Conservation (phyloP, 2,113 vertebrate genomes). For the Oceanodroma tethys region DNA sequence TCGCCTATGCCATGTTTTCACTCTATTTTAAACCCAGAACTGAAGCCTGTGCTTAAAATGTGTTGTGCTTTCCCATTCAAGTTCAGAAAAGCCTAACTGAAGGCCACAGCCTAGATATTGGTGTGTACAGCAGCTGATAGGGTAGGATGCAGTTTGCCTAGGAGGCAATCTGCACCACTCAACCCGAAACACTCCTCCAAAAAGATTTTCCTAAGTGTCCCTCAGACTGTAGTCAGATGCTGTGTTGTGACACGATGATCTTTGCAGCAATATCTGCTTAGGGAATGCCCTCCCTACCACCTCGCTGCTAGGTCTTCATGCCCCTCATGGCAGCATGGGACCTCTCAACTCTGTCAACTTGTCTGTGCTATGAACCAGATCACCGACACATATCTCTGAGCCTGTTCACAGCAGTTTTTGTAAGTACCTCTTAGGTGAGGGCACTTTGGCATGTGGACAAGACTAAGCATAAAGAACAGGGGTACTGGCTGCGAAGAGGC, state of each 20-base stretch:
- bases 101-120: background rate
- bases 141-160: background rate
- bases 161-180: background rate
- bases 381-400: background rate
- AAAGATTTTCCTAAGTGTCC: background rate
- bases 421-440: background rate
- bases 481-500: background rate
- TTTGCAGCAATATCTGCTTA: background rate
- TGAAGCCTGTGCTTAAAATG: background rate
- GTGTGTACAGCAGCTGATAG: background rate
- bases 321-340: background rate
- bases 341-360: background rate
- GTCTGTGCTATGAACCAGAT: background rate
- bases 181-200: background rate
- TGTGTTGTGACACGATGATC: background rate
- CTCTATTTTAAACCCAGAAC: background rate
- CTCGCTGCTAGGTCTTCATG: background rate
- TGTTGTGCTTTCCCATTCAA: background rate
- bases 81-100: background rate
- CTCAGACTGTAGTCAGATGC: background rate
- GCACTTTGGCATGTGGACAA: fast-evolving
- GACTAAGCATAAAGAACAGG: background rate
- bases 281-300: background rate
- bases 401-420: background rate
- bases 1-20: background rate